Conservation (phyloP, 2,888 invertebrate species). For the Campoplex capitator region DNA sequence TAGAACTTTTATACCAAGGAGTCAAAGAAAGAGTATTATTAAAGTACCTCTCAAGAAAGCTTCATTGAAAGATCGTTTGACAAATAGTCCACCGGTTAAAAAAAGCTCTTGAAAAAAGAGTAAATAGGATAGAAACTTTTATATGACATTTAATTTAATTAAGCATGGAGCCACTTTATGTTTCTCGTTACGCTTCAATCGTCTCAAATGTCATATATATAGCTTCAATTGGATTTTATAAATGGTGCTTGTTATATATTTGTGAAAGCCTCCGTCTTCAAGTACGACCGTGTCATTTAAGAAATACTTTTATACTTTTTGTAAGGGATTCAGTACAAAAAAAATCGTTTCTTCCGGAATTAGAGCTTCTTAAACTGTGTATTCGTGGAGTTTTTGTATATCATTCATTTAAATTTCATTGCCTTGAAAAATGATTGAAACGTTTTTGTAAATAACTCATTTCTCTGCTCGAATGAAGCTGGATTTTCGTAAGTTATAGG, state of each 20-base stretch:
- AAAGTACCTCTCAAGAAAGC: neutral
- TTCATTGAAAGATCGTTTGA: slow-evolving; percentile 7
- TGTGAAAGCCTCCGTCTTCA: neutral
- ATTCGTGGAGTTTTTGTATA: neutral
- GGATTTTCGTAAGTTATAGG: neutral
- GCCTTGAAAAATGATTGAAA: neutral
- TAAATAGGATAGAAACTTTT: slow-evolving; percentile 6
- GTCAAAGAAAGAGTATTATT: slow-evolving; percentile 5
- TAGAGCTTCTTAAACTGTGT: neutral
- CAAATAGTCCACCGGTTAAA: neutral
- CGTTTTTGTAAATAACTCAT: neutral
- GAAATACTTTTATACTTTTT: neutral
- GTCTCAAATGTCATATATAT: slow-evolving; percentile 3
- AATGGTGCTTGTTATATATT: neutral
- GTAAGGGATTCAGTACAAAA: neutral
- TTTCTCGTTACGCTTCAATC: slow-evolving; percentile 4
- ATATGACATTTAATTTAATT: slow-evolving; percentile 2
- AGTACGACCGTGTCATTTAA: neutral
- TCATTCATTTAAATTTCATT: neutral
- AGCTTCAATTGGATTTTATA: neutral
- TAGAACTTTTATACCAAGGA: slow-evolving; percentile 59
- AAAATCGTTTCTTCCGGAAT: neutral
- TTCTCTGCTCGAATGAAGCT: no score
- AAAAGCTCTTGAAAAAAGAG: slow-evolving; percentile 6
- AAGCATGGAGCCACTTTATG: slow-evolving; percentile 1